Evolutionary conservation across 2,888 invertebrate genomes (phyloP).

Genomic region (Panzeria rudis): DNA sequence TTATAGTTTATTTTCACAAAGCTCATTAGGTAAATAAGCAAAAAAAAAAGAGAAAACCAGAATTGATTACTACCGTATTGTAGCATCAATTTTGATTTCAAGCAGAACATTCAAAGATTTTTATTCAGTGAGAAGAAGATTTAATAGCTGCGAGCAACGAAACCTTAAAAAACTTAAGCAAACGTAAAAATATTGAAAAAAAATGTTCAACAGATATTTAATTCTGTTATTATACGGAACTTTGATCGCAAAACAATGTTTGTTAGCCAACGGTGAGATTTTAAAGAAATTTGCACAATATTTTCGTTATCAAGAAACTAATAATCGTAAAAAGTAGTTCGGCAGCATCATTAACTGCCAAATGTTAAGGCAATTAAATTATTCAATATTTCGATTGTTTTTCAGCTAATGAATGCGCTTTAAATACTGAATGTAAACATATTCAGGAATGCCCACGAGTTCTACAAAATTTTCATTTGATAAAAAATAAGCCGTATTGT

Average conservation of each 20-base stretch:
- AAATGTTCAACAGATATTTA: constrained; percentile 36
- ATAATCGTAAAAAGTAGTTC: background rate
- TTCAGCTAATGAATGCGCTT: constrained; percentile 59
- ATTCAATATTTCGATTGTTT: background rate
- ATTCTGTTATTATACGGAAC: constrained; percentile 24
- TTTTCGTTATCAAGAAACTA: constrained; percentile 18
- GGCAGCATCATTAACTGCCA: background rate
- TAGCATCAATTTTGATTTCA: constrained; percentile 27
- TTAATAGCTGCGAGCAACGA: constrained; percentile 19
- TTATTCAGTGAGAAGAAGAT: constrained; percentile 45
- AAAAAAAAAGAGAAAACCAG: constrained; percentile 21
- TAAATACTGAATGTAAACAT: constrained; percentile 61
- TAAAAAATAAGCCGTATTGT: constrained; percentile 45
- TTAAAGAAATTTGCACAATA: background rate
- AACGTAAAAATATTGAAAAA: background rate
- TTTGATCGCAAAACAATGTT: constrained; percentile 9
- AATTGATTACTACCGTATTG: background rate
- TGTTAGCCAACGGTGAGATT: constrained; percentile 36
- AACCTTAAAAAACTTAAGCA: background rate
- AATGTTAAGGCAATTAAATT: background rate
- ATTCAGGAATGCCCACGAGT: constrained; percentile 40
- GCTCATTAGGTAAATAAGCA: constrained; percentile 22
- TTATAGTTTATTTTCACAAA: background rate
- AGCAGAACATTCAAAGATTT: constrained; percentile 19
- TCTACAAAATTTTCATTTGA: constrained; percentile 35